phyloP scores from a whole-genome alignment of 2,797 vertebrate genomes.

The Rallus crepitans region DNA sequence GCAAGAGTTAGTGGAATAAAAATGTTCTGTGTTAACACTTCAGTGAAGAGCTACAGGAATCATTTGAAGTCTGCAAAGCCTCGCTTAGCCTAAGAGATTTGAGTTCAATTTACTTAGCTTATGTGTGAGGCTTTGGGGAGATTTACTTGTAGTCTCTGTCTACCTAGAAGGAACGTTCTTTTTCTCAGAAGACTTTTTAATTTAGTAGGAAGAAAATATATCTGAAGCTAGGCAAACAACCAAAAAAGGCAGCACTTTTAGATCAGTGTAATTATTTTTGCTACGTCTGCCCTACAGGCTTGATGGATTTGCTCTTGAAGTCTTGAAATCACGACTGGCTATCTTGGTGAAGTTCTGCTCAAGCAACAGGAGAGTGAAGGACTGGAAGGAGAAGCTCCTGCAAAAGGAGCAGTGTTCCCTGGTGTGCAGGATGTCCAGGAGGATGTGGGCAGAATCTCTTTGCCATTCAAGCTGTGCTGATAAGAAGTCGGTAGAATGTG shows the following conservation, averaged over 20 bases:
- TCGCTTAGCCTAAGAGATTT: constrained; percentile 35
- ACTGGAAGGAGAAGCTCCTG: neutral
- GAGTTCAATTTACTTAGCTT: constrained; percentile 51
- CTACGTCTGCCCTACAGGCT: constrained; percentile 1
- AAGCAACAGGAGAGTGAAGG: neutral
- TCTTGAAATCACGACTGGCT: constrained; percentile 15
- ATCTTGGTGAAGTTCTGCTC: neutral
- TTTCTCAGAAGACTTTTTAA: neutral
- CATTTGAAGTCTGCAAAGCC: constrained; percentile 44
- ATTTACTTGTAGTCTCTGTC: constrained; percentile 9
- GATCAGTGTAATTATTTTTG: constrained; percentile 24
- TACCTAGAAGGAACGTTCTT: neutral
- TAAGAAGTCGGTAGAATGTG: neutral
- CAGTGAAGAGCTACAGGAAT: constrained; percentile 27
- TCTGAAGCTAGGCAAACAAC: neutral
- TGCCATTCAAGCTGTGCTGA: neutral
- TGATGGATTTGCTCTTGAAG: constrained; percentile 12
- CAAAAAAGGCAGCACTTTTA: constrained; percentile 26
- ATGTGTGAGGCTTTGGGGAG: constrained; percentile 1
- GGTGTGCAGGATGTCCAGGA: neutral
- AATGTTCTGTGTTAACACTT: constrained; percentile 38
- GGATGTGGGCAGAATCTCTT: neutral
- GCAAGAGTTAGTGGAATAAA: constrained; percentile 12
- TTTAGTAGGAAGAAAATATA: neutral
- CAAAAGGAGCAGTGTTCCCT: neutral